Conservation (phyloP, 2,797 vertebrate species). For the Tarsius wallacei region DNA sequence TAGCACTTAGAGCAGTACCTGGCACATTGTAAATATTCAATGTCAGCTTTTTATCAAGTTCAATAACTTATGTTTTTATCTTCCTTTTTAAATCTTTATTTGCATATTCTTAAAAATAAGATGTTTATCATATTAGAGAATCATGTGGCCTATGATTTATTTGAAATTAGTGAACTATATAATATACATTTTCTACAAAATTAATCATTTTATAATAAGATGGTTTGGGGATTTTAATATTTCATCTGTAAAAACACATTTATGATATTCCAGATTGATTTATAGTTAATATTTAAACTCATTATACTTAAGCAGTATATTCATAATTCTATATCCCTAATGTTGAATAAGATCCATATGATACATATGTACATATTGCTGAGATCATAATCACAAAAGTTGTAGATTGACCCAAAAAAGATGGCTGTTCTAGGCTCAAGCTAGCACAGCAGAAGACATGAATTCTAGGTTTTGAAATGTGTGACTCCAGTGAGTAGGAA, state of each 20-base stretch:
- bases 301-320: not conserved
- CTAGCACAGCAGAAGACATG: not conserved
- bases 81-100: not conserved
- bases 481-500: not conserved
- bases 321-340: not conserved
- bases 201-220: not conserved
- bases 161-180: not conserved
- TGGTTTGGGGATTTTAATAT: conserved; percentile 18
- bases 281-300: not conserved
- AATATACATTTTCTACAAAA: not conserved
- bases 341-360: not conserved
- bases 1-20: not conserved
- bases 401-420: not conserved
- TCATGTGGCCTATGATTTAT: not conserved
- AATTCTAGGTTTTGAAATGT: not conserved
- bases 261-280: not conserved
- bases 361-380: not conserved
- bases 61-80: not conserved
- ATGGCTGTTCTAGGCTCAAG: not conserved
- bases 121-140: conserved; percentile 36
- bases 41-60: not conserved
- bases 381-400: not conserved
- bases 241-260: conserved; percentile 2
- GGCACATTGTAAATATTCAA: not conserved
- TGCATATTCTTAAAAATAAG: conserved; percentile 28